Conservation (phyloP, 2,888 invertebrate species). For the Cyclophora punctaria region DNA sequence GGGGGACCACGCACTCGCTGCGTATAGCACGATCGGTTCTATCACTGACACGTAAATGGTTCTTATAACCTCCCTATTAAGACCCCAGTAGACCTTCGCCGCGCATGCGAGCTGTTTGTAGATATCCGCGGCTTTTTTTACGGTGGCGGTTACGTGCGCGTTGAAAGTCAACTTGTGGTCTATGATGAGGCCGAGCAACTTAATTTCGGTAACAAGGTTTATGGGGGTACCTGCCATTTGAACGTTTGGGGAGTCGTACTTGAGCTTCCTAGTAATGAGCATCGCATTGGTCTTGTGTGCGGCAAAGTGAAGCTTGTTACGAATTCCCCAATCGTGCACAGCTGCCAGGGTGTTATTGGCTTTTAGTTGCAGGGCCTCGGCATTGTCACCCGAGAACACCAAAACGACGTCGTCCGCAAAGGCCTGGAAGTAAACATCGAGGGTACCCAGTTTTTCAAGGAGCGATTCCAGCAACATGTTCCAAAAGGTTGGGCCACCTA, state of each 20-base stretch:
- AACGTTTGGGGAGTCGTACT: neutral
- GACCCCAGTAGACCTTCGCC: no score
- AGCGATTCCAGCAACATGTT: slow-evolving; percentile 15
- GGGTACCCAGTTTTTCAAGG: neutral
- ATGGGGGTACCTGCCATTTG: neutral
- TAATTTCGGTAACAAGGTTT: neutral
- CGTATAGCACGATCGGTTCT: neutral
- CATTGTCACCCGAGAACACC: slow-evolving; percentile 7
- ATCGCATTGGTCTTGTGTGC: neutral
- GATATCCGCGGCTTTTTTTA: no score
- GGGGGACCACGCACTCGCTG: slow-evolving; percentile 1
- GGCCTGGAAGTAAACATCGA: slow-evolving; percentile 6
- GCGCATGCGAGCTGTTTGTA: no score
- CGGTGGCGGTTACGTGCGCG: neutral
- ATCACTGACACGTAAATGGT: no score
- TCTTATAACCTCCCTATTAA: no score
- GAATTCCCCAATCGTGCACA: slow-evolving; percentile 5
- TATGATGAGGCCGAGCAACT: neutral
- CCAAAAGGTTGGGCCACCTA: slow-evolving; percentile 13
- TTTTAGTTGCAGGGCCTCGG: neutral
- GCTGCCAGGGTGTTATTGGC: slow-evolving; percentile 13
- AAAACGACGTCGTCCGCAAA: slow-evolving; percentile 10
- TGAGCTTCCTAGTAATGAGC: neutral
- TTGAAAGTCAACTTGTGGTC: neutral
- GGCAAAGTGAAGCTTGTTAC: slow-evolving; percentile 2